These are phyloP conservation scores for Gobionotothen gibberifrons DNA, from an alignment of 2,797 vertebrate species.

Conservation along the genomic window DNA sequence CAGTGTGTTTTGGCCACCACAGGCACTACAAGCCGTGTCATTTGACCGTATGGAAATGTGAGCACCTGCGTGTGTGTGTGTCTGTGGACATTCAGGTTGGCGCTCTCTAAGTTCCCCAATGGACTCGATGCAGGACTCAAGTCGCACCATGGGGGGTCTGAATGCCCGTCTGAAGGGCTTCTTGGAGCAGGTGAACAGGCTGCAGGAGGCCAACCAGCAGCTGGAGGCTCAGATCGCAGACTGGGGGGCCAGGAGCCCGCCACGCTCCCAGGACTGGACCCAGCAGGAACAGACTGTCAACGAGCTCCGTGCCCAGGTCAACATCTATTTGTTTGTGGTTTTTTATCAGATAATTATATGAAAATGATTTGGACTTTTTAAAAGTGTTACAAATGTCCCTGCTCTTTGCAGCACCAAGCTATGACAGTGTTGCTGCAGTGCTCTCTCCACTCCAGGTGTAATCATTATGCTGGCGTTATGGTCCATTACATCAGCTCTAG, in stretches of 20 bases:
- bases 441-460: conserved; percentile 6
- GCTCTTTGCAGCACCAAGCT: background rate
- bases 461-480: conserved; percentile 1
- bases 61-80: background rate
- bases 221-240: conserved; percentile 79
- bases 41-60: conserved; percentile 51
- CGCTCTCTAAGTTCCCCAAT: conserved; percentile 47
- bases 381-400: background rate
- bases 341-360: background rate
- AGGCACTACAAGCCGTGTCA: background rate
- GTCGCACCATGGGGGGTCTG: conserved; percentile 68
- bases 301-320: conserved; percentile 81
- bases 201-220: conserved; percentile 76
- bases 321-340: conserved; percentile 6
- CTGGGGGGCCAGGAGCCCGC: conserved; percentile 48
- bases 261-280: conserved; percentile 60
- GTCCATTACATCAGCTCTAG: conserved; percentile 25
- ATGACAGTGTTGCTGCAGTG: background rate
- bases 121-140: conserved; percentile 69
- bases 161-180: conserved; percentile 78
- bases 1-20: background rate
- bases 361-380: background rate
- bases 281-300: conserved; percentile 72
- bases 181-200: conserved; percentile 77
- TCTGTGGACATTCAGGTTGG: conserved; percentile 27